Evolutionary conservation across 2,797 vertebrate genomes (phyloP).

Genomic region (Sebastes steindachneri): DNA sequence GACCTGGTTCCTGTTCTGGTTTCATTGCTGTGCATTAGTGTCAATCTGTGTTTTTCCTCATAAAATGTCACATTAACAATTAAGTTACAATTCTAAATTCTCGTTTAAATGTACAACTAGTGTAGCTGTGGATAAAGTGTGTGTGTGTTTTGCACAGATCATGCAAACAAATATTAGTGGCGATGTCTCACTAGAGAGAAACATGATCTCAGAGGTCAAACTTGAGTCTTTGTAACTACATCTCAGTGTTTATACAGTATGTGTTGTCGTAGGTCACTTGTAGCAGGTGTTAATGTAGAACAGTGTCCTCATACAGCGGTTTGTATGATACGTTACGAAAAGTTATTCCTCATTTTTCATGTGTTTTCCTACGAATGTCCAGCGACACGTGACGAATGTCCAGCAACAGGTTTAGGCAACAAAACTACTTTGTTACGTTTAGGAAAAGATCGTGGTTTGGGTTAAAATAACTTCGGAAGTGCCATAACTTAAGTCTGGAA

Average conservation of each 20-base stretch:
- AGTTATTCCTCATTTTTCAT: background rate
- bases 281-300: background rate
- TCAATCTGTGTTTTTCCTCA: background rate
- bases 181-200: background rate
- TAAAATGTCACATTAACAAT: background rate
- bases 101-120: background rate
- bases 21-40: background rate
- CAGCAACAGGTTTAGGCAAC: background rate
- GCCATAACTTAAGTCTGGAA: too few relatives aligned
- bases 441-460: background rate
- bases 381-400: too few relatives aligned
- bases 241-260: background rate
- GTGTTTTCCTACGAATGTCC: too few relatives aligned
- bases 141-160: background rate
- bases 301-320: background rate
- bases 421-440: background rate
- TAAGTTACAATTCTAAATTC: background rate
- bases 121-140: background rate
- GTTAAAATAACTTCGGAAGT: background rate
- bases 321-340: too few relatives aligned
- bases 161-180: background rate
- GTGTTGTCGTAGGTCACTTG: background rate
- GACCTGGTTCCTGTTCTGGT: background rate
- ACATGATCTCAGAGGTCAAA: background rate
- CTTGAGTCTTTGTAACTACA: background rate